Conservation (phyloP, 2,797 vertebrate genomes). For the Protosalanx chinensis region DNA sequence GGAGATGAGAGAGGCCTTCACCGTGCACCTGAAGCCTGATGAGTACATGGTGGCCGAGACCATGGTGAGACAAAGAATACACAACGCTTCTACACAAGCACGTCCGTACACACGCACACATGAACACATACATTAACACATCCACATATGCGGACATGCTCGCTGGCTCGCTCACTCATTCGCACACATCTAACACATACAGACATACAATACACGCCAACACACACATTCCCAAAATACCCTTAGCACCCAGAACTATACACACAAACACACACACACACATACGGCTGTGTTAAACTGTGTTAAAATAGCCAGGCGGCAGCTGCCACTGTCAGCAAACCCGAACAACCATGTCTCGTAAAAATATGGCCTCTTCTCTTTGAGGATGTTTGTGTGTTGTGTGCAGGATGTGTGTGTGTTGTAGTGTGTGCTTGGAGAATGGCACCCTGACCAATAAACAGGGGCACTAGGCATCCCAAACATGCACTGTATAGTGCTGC, state of each 20-base stretch:
- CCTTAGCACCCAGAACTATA: background rate
- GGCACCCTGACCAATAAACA: slow-evolving; percentile 70
- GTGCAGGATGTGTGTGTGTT: slow-evolving; percentile 7
- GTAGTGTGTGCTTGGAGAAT: slow-evolving; percentile 64
- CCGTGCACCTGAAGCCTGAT: slow-evolving; percentile 83
- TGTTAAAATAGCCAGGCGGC: slow-evolving; percentile 76
- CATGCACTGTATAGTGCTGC: slow-evolving; percentile 32
- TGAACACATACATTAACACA: slow-evolving; percentile 18
- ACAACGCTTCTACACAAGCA: background rate
- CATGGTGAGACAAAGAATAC: slow-evolving; percentile 69
- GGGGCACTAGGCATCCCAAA: slow-evolving; percentile 57
- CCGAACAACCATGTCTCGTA: slow-evolving; percentile 63
- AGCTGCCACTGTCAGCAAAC: slow-evolving; percentile 77
- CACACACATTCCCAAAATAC: slow-evolving; percentile 15
- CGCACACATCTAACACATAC: slow-evolving; percentile 11
- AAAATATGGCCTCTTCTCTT: slow-evolving; percentile 66
- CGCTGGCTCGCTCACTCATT: background rate
- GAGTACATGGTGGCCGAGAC: slow-evolving; percentile 87
- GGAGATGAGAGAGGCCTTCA: slow-evolving; percentile 87
- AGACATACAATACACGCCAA: background rate
- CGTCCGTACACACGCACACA: slow-evolving; percentile 15
- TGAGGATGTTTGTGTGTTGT: slow-evolving; percentile 50
- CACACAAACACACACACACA: slow-evolving; percentile 35
- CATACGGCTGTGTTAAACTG: slow-evolving; percentile 34
- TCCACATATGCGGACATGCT: slow-evolving; percentile 5